These are phyloP conservation scores for Zaprionus camerounensis DNA, from an alignment of 1,140 invertebrate species.

Conservation along the genomic window DNA sequence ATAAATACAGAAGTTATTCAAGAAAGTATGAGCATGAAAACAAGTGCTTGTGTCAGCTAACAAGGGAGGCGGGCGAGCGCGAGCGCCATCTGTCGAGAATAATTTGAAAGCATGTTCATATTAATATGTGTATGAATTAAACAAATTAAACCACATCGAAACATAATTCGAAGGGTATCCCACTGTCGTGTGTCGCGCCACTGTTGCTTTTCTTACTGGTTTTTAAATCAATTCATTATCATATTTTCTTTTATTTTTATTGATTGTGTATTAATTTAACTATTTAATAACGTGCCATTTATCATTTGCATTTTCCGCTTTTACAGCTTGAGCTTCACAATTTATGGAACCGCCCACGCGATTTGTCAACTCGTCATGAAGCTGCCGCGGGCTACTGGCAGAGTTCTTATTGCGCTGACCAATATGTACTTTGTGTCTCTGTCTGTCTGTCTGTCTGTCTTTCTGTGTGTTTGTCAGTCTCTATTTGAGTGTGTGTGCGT, in stretches of 20 bases:
- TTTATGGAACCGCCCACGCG: conserved; percentile 21
- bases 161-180: too few species aligned
- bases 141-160: too few species aligned
- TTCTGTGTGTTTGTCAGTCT: conserved; percentile 1
- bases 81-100: too few species aligned
- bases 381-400: conserved; percentile 28
- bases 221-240: too few species aligned
- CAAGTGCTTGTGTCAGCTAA: too few species aligned
- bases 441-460: neutral
- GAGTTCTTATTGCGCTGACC: conserved; percentile 57
- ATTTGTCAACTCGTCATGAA: conserved; percentile 23
- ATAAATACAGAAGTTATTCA: too few species aligned
- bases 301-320: neutral
- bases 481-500: conserved; percentile 17
- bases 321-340: conserved; percentile 1
- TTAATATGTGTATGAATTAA: too few species aligned
- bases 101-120: too few species aligned
- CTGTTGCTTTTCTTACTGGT: too few species aligned
- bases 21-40: too few species aligned
- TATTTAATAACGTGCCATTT: neutral
- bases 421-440: neutral
- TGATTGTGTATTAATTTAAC: neutral
- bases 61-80: too few species aligned
- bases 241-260: neutral
- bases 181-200: too few species aligned